Evolutionary conservation across 2,113 vertebrate genomes (phyloP).

Genomic region (Tricholaema leucomelas): DNA sequence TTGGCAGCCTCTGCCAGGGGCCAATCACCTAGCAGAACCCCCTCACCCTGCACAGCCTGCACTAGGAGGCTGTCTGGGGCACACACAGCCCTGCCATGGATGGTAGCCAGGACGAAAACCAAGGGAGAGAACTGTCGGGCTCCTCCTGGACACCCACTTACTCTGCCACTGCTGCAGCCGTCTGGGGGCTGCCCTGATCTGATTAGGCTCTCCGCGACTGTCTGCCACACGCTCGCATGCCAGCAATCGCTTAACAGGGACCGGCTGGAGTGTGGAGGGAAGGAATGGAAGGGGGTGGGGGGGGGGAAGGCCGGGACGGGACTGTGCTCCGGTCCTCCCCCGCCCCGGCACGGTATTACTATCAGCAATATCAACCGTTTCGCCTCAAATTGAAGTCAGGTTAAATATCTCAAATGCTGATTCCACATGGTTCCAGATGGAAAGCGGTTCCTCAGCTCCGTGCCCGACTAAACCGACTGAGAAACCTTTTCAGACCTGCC

Average conservation of each 20-base stretch:
- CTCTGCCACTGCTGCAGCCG: neutral
- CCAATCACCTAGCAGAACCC: neutral
- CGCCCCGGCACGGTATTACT: slow-evolving; percentile 63
- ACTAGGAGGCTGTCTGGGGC: neutral
- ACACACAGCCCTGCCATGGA: neutral
- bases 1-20: neutral
- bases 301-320: neutral
- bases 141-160: slow-evolving; percentile 54
- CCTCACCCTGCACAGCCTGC: neutral
- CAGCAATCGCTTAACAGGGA: slow-evolving; percentile 63
- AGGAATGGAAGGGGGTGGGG: neutral
- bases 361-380: slow-evolving; percentile 79
- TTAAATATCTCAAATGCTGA: slow-evolving; percentile 73
- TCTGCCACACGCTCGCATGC: slow-evolving; percentile 13
- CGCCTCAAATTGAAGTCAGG: slow-evolving; percentile 78
- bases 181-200: slow-evolving; percentile 9
- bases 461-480: neutral
- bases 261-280: slow-evolving; percentile 33
- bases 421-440: slow-evolving; percentile 76
- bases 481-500: slow-evolving; percentile 43
- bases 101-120: neutral
- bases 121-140: neutral
- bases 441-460: slow-evolving; percentile 41
- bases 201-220: slow-evolving; percentile 18
- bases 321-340: neutral